Conservation (phyloP, 1,140 invertebrate species). For the Drosophila aff. region DNA sequence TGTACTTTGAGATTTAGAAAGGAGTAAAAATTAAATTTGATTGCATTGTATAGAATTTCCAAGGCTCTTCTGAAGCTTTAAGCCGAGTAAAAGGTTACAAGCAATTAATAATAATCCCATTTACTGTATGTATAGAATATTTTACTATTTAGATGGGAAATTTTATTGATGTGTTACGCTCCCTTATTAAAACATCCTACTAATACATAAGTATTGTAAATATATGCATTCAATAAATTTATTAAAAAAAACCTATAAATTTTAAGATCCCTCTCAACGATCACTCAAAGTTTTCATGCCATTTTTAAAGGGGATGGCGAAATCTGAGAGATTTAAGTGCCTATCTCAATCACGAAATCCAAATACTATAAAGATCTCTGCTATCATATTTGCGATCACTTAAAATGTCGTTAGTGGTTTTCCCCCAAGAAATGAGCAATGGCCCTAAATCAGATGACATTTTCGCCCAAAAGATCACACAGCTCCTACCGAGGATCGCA, state of each 20-base stretch:
- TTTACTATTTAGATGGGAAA: background rate
- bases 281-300: background rate
- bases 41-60: constrained; percentile 19
- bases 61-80: constrained; percentile 2
- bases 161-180: background rate
- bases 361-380: background rate
- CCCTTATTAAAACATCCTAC: no score
- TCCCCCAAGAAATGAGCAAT: constrained; percentile 50
- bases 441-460: constrained; percentile 38
- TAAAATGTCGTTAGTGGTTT: constrained; percentile 38
- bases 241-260: background rate
- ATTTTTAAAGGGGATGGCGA: background rate
- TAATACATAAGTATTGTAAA: background rate
- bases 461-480: constrained; percentile 43
- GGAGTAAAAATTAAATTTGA: constrained; percentile 27
- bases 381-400: constrained; percentile 26
- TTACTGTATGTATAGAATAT: background rate
- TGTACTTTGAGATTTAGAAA: constrained; percentile 10
- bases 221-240: background rate
- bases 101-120: background rate
- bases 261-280: background rate
- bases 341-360: background rate
- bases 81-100: background rate
- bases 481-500: background rate
- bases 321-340: background rate